phyloP scores from a whole-genome alignment of 2,888 invertebrate genomes.

The Endomychus coccineus region DNA sequence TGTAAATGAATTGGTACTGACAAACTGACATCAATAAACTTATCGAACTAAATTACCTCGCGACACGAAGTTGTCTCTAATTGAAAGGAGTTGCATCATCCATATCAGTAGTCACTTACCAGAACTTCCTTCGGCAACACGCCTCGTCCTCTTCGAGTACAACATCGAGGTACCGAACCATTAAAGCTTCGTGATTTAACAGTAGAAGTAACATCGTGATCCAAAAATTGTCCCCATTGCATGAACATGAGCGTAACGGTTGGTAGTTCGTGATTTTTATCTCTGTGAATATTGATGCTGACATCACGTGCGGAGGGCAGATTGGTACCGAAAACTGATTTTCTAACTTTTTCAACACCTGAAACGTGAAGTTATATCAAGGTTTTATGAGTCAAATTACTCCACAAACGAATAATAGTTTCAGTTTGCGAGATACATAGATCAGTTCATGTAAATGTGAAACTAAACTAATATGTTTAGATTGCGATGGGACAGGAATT shows the following conservation, averaged over 20 bases:
- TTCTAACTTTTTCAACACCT: slow-evolving; percentile 49
- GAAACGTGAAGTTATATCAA: too few relatives aligned
- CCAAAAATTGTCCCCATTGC: slow-evolving; percentile 89
- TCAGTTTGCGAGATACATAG: too few relatives aligned
- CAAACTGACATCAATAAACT: too few relatives aligned
- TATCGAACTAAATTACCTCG: too few relatives aligned
- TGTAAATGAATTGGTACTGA: too few relatives aligned
- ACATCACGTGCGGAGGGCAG: slow-evolving; percentile 73
- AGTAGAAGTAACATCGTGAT: slow-evolving; percentile 79
- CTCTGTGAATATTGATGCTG: slow-evolving; percentile 59
- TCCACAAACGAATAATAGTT: too few relatives aligned
- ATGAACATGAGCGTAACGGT: slow-evolving; percentile 73
- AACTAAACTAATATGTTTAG: too few relatives aligned
- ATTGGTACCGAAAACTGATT: slow-evolving; percentile 50
- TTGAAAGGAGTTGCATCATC: too few relatives aligned
- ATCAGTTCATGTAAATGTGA: too few relatives aligned
- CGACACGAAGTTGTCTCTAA: too few relatives aligned
- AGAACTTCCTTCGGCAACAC: slow-evolving; percentile 55
- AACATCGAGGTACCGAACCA: slow-evolving; percentile 72
- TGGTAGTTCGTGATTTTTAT: slow-evolving; percentile 56
- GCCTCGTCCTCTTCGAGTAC: slow-evolving; percentile 53
- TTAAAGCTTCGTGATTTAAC: slow-evolving; percentile 71
- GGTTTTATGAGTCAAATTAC: too few relatives aligned
- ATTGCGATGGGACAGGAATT: too few relatives aligned
- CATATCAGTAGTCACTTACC: slow-evolving; percentile 49